Conservation (phyloP, 2,113 vertebrate species). For the Heterotis niloticus region DNA sequence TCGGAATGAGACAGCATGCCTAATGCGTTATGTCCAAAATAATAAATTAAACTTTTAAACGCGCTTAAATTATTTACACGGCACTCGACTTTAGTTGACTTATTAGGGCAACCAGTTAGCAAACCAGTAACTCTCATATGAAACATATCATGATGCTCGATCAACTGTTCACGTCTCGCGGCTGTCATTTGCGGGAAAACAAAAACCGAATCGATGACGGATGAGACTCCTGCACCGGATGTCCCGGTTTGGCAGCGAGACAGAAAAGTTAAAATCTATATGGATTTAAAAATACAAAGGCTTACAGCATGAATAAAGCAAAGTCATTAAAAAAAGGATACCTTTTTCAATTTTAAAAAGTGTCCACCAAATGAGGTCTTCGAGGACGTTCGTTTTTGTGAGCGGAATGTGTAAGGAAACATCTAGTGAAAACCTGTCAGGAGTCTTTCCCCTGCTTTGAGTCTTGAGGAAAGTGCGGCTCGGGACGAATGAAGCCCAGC, state of each 20-base stretch:
- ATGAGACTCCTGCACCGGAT: neutral
- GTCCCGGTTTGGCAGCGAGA: neutral
- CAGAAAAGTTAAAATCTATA: constrained; percentile 1
- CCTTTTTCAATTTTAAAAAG: constrained; percentile 2
- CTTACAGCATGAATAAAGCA: neutral
- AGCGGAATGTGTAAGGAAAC: neutral
- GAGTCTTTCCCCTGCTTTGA: neutral
- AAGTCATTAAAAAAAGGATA: constrained; percentile 1
- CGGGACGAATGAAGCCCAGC: neutral
- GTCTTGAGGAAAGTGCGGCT: neutral
- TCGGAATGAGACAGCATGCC: too few species aligned
- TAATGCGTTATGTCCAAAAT: too few species aligned
- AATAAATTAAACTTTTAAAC: too few species aligned
- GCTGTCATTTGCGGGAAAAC: constrained; percentile 1
- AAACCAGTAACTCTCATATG: constrained; percentile 15
- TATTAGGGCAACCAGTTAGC: neutral
- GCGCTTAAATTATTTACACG: neutral
- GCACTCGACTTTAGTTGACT: neutral
- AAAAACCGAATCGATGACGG: neutral
- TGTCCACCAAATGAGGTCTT: constrained; percentile 1
- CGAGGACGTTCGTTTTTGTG: neutral
- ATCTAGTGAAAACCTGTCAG: neutral
- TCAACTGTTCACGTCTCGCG: neutral
- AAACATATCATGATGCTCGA: constrained; percentile 3
- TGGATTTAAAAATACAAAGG: neutral